Evolutionary conservation across 2,797 vertebrate species (phyloP), one percentile per base, ranked within the genome.

Genomic region (Tolypeutes matacus): DNA sequence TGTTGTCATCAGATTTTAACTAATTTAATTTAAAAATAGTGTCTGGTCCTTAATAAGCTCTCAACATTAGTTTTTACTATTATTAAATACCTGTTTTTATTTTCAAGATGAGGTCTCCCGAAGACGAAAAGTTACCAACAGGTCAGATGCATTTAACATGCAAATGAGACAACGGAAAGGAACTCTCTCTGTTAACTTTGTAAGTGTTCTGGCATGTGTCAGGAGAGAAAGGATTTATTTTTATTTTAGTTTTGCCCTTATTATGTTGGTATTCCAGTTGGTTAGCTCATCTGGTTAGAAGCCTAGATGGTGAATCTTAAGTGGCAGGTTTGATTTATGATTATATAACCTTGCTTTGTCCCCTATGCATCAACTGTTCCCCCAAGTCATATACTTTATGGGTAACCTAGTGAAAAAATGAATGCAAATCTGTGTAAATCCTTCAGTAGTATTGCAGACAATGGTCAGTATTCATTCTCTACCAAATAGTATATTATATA

Each of bases 81-180:
- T 96, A 92, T 91, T 88, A 78, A 93, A 36, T 97, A 96, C 97
- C 89, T 97, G 34, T 89, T 97, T 98, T 96, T 96, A 39, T 17
- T 97, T 97, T 97, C 29, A 97, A 99, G 99, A 99, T 73, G 99
- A 99, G 46, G 98, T 99, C 98, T 98, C 98, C 82, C 99, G 99
- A 97, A 99, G 99, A 96, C 99, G 99, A 97, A 99, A 99, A 93
- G 99, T 99, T 97, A 98, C 99, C 94, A 97, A 89, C 94, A 99
- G 99, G 97, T 99, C 99, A 70, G 99, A 99, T 76, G 99, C 99
- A 0, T 99, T 99, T 80, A 99, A 99, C 89, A 99, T 99, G 98
- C 99, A 99, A 98, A 99, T 99, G 99, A 99, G 99, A 96, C 99
- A 99, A 39, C 99, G 99, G 93, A 99, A 99, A 97, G 99, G 99